phyloP scores from a whole-genome alignment of 2,888 invertebrate genomes.

The Proisotoma minuta region DNA sequence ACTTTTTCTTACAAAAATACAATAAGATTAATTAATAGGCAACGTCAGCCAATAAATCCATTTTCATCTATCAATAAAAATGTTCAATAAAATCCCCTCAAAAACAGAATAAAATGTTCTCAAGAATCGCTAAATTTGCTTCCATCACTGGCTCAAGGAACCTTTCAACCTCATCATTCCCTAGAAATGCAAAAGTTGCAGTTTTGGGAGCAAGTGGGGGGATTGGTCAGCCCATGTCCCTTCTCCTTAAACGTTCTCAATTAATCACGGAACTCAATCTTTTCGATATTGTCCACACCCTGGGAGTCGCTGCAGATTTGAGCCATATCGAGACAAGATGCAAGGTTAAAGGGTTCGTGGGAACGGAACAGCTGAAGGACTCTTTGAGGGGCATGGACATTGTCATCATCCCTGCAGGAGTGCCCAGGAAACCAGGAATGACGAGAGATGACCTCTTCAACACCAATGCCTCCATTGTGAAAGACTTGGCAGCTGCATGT shows the following conservation, averaged over 20 bases:
- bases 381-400: constrained; percentile 77
- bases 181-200: constrained; percentile 84
- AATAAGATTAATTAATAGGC: no score
- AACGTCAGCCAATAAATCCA: no score
- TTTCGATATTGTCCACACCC: constrained; percentile 92
- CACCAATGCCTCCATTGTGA: constrained; percentile 95
- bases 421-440: constrained; percentile 99
- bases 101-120: no score
- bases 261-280: constrained; percentile 76
- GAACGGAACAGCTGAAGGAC: constrained; percentile 56
- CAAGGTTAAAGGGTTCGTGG: constrained; percentile 61
- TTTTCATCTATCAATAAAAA: no score
- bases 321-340: constrained; percentile 92
- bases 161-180: no score
- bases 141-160: no score
- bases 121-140: no score
- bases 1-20: no score
- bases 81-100: no score
- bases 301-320: constrained; percentile 94
- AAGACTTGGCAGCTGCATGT: constrained; percentile 73
- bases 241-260: constrained; percentile 85
- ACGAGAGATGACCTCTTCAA: constrained; percentile 97
- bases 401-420: constrained; percentile 95
- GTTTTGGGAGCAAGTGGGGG: constrained; percentile 96
- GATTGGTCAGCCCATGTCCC: constrained; percentile 92